Base-by-base conservation (phyloP, 2,888 invertebrate genomes). In the Dryococelus australis region DNA sequence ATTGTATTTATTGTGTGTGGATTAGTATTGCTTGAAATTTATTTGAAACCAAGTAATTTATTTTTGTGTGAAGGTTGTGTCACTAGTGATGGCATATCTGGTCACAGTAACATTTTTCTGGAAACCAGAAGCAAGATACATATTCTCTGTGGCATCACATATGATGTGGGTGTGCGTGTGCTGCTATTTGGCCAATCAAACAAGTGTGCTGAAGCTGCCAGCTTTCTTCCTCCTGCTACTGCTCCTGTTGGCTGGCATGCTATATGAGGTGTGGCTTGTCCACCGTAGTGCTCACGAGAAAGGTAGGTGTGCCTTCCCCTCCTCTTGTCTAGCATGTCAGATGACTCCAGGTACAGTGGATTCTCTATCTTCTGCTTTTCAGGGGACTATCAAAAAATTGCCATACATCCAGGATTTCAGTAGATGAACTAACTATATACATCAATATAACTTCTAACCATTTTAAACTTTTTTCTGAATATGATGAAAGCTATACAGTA, bases 81-180 rank as follows among this genome's bases (percentile, higher is more conserved):
- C 95, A 26, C 91, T 97, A 90, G 92, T 96, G 20, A 90, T 95
- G 26, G 95, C 95, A 16, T 98, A 98, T 91, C 90, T 97, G 28
- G 93, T 96, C 35, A 93, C 96, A 84, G 94, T 98, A 0, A 94
- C 95, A 89, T 93, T 96, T 86, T 93, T 96, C 90, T 98, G 98
- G 98, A 95, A 94, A 65, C 95, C 96, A 0, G 93, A 95, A 88
- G 95, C 96, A 88, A 95, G 95, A 27, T 92, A 93, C 10, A 92
- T 94, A 87, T 96, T 97, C 91, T 94, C 96, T 80, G 94, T 95
- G 86, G 94, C 95, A 16, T 96, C 98, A 0, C 95, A 95, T 89
- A 92, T 94, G 0, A 92, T 97, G 35, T 98, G 98, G 98, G 92
- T 97, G 24, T 93, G 96, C 8, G 92, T 97, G 53, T 95, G 96